phyloP scores from a whole-genome alignment of 2,888 invertebrate species.

The Volucella inanis region DNA sequence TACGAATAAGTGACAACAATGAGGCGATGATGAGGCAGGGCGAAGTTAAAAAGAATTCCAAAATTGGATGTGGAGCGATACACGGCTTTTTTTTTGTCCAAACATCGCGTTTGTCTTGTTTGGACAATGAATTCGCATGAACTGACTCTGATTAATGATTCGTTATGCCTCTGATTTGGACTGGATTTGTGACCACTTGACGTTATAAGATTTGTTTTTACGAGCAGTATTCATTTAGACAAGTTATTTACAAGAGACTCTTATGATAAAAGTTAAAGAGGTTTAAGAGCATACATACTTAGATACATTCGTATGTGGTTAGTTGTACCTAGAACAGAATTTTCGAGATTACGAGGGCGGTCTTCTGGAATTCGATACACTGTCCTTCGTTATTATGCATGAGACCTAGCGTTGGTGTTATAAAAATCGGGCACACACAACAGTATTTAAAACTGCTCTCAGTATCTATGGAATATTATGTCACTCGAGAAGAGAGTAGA shows the following conservation, averaged over 20 bases:
- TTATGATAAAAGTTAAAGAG: neutral
- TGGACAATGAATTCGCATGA: conserved; percentile 6
- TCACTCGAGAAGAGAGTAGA: too few species aligned
- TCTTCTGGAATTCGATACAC: conserved; percentile 2
- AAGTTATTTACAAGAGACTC: too few species aligned
- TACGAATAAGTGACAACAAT: conserved; percentile 1
- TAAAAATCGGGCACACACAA: neutral
- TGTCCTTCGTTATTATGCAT: too few species aligned
- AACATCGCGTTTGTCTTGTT: neutral
- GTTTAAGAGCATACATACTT: conserved; percentile 3
- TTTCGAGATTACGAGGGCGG: conserved; percentile 27
- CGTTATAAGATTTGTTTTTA: conserved; percentile 10
- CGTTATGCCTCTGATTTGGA: conserved; percentile 27
- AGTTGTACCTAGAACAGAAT: neutral
- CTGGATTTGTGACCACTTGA: conserved; percentile 4
- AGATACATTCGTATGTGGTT: neutral
- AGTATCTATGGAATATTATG: too few species aligned
- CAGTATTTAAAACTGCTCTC: neutral
- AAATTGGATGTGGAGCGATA: conserved; percentile 16
- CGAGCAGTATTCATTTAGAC: neutral
- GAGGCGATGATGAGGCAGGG: neutral
- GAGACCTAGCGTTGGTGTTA: too few species aligned
- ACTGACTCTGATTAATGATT: conserved; percentile 60
- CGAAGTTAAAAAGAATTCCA: neutral
- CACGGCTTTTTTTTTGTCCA: neutral